phyloP scores from a whole-genome alignment of 2,797 vertebrate species.

The Macroramphosus scolopax region DNA sequence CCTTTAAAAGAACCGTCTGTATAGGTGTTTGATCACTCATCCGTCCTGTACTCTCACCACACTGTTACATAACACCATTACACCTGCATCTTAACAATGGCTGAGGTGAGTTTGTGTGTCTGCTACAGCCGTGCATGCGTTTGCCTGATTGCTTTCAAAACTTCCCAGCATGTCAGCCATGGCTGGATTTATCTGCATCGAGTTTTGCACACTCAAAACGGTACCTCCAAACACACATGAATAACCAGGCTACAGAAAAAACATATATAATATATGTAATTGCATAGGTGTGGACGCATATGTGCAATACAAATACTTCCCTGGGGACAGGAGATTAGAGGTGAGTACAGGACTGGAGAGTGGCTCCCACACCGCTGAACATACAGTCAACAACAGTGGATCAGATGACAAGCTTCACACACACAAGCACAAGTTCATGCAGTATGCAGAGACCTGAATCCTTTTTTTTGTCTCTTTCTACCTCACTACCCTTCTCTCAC shows the following conservation, averaged over 20 bases:
- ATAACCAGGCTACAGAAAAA: constrained; percentile 8
- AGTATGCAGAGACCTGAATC: constrained; percentile 1
- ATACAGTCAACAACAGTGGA: constrained; percentile 36
- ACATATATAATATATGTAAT: constrained; percentile 3
- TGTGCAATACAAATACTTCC: constrained; percentile 18
- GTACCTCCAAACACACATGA: background rate
- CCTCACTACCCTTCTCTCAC: background rate
- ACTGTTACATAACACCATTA: constrained; percentile 52
- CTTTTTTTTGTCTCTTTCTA: background rate
- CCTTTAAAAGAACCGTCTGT: constrained; percentile 35
- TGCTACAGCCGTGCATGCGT: constrained; percentile 1
- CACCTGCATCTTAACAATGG: constrained; percentile 43
- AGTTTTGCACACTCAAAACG: background rate
- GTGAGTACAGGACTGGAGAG: constrained; percentile 40
- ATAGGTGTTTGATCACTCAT: constrained; percentile 45
- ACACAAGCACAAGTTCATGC: constrained; percentile 7
- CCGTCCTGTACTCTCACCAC: constrained; percentile 35
- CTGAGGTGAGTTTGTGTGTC: background rate
- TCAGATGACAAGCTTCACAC: constrained; percentile 58
- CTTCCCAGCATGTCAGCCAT: constrained; percentile 5
- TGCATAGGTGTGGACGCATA: background rate
- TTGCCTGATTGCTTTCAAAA: constrained; percentile 11
- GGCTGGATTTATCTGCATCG: constrained; percentile 3
- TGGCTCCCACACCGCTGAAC: constrained; percentile 52
- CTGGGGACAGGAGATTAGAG: constrained; percentile 30